Percentiles rank a stretch among this genome's conserved stretches.
These are phyloP conservation scores for Orthosia gracilis DNA, from an alignment of 2,888 invertebrate species.

Conservation along the genomic window DNA sequence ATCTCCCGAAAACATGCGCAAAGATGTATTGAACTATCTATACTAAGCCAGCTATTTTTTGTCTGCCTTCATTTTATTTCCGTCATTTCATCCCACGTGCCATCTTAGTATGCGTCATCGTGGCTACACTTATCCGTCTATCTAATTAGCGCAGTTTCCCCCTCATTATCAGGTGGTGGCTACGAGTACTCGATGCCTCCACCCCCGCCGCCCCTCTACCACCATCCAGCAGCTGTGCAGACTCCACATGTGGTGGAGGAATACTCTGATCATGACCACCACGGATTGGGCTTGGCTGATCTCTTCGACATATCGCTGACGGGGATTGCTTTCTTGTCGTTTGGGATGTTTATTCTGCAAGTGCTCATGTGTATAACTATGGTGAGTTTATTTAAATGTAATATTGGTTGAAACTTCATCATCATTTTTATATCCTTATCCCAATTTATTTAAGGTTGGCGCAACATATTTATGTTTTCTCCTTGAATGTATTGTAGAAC, in stretches of 20 bases:
- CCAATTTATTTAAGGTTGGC: no score
- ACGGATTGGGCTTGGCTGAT: constrained; percentile 93
- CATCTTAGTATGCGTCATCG: no score
- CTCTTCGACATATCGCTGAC: constrained; percentile 96
- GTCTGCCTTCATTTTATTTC: no score
- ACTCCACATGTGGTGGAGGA: constrained; percentile 76
- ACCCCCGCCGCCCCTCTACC: constrained; percentile 84
- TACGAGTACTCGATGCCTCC: constrained; percentile 89
- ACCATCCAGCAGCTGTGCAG: constrained; percentile 74
- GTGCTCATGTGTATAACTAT: constrained; percentile 94
- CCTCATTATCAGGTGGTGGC: constrained; percentile 80
- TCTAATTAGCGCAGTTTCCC: constrained; percentile 39
- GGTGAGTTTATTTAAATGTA: constrained; percentile 82
- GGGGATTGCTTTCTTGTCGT: constrained; percentile 95
- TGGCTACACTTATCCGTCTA: no score
- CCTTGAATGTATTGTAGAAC: no score
- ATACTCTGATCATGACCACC: constrained; percentile 81
- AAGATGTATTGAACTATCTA: no score
- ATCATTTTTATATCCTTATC: no score
- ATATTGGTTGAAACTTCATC: no score
- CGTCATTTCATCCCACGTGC: no score
- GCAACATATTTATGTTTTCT: no score
- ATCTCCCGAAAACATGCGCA: no score
- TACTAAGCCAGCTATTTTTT: no score
- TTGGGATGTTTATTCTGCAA: constrained; percentile 95